Evolutionary conservation across 1,140 invertebrate genomes (phyloP).

Genomic region (Sipha flava): DNA sequence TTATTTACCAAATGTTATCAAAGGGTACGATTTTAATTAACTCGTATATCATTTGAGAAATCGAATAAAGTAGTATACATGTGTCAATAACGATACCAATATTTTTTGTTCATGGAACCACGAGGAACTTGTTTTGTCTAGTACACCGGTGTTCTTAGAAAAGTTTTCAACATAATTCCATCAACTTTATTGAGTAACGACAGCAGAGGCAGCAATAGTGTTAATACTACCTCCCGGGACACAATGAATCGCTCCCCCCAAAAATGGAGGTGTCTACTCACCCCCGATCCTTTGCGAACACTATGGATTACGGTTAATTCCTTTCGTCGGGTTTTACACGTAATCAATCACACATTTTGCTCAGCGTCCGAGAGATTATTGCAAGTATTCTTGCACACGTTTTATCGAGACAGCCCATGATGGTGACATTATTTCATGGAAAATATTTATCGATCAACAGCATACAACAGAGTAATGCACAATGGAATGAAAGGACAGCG

Average conservation of each 20-base stretch:
- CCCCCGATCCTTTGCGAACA: background rate
- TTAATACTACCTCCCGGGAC: background rate
- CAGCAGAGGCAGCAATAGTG: background rate
- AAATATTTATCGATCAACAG: background rate
- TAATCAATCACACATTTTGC: conserved; percentile 27
- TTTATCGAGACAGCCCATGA: background rate
- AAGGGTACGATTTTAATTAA: no score
- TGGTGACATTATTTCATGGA: background rate
- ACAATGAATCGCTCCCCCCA: background rate
- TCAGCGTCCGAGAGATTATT: background rate
- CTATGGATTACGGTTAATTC: conserved; percentile 22
- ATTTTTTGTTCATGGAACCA: no score
- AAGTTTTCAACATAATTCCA: conserved; percentile 7
- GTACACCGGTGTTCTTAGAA: background rate
- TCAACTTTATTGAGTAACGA: conserved; percentile 1
- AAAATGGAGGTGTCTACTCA: background rate
- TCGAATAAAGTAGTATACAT: no score
- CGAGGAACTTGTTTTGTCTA: background rate
- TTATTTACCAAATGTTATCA: no score
- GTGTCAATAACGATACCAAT: no score
- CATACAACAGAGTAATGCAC: no score
- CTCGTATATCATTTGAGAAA: no score
- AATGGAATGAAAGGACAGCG: background rate
- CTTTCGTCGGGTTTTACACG: background rate
- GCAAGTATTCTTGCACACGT: background rate